Conservation (phyloP, 2,797 vertebrate genomes). For the Sarcophilus harrisii region DNA sequence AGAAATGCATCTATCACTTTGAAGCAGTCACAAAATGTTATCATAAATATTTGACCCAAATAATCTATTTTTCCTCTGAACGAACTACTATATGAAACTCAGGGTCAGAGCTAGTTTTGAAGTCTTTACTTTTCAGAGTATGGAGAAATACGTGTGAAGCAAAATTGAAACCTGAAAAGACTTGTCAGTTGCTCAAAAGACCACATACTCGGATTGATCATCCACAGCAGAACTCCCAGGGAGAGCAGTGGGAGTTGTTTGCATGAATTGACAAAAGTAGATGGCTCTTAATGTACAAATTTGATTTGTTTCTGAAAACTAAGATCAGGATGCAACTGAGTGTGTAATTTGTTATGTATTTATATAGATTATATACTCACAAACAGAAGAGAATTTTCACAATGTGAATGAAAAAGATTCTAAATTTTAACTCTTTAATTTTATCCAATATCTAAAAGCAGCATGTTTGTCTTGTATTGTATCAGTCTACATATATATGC, state of each 20-base stretch:
- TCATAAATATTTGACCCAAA: slow-evolving; percentile 37
- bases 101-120: slow-evolving; percentile 27
- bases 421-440: slow-evolving; percentile 52
- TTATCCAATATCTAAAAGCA: slow-evolving; percentile 30
- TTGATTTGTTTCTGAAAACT: slow-evolving; percentile 62
- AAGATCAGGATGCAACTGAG: slow-evolving; percentile 55
- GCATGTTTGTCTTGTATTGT: neutral
- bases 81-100: slow-evolving; percentile 10
- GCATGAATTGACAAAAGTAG: slow-evolving; percentile 42
- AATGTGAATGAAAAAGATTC: slow-evolving; percentile 52
- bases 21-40: slow-evolving; percentile 1
- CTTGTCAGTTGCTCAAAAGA: slow-evolving; percentile 15
- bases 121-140: slow-evolving; percentile 14
- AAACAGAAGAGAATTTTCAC: slow-evolving; percentile 38
- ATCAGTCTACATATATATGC: neutral
- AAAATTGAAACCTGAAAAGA: slow-evolving; percentile 44
- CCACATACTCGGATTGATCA: neutral
- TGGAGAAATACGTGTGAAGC: neutral
- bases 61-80: slow-evolving; percentile 45
- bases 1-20: slow-evolving; percentile 10
- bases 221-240: neutral
- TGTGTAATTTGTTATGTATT: slow-evolving; percentile 55
- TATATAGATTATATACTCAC: slow-evolving; percentile 33
- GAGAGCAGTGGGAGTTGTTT: slow-evolving; percentile 44
- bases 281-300: slow-evolving; percentile 60